phyloP scores from a whole-genome alignment of 2,113 vertebrate species.

The Barnardius zonarius region DNA sequence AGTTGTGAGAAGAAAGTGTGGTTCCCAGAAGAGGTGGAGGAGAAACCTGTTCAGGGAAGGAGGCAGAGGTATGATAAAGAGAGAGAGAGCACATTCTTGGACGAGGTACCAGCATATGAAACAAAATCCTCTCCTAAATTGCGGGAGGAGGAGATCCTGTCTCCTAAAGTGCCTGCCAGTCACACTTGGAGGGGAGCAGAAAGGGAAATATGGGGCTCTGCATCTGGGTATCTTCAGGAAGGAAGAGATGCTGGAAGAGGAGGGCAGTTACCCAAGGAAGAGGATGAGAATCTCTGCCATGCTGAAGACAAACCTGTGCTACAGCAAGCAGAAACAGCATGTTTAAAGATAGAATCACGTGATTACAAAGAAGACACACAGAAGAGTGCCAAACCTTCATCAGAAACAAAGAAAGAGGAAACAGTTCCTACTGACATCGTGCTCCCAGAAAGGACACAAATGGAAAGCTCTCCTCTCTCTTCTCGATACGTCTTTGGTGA shows the following conservation, averaged over 20 bases:
- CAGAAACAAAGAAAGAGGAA: conserved; percentile 57
- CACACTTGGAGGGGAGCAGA: background rate
- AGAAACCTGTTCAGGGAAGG: conserved; percentile 62
- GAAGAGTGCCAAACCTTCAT: conserved; percentile 8
- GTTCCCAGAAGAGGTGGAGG: conserved; percentile 77
- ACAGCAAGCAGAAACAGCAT: conserved; percentile 53
- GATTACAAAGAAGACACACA: conserved; percentile 23
- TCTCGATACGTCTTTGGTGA: background rate
- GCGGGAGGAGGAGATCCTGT: conserved; percentile 7
- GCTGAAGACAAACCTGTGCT: conserved; percentile 37
- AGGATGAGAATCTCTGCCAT: conserved; percentile 1
- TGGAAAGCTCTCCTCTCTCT: background rate
- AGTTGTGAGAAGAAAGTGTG: conserved; percentile 80
- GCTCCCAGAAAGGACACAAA: background rate
- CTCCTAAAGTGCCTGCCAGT: background rate
- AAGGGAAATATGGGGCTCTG: conserved; percentile 3
- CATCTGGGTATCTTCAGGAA: background rate
- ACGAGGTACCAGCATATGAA: conserved; percentile 79
- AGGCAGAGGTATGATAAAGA: conserved; percentile 82
- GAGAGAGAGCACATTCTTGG: conserved; percentile 89
- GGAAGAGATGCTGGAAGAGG: background rate
- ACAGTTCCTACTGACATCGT: conserved; percentile 11
- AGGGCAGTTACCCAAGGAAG: background rate
- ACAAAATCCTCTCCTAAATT: conserved; percentile 38
- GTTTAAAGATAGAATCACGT: conserved; percentile 63